Conservation (phyloP, 1,140 invertebrate genomes). For the Camponotus vicinus region DNA sequence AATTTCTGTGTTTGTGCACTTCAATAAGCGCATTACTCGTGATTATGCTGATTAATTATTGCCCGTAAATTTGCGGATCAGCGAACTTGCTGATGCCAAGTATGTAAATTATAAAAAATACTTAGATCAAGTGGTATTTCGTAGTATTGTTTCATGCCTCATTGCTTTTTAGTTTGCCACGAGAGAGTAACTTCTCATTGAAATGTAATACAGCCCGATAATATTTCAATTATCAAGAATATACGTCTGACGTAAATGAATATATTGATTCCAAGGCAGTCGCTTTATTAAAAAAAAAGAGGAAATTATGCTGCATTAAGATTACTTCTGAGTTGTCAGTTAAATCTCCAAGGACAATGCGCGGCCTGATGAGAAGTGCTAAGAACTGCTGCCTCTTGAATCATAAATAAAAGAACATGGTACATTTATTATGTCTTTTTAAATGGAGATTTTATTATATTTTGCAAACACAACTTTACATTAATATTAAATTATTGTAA, state of each 20-base stretch:
- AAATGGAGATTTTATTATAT: conserved; percentile 39
- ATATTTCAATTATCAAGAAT: conserved; percentile 50
- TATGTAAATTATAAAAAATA: conserved; percentile 39
- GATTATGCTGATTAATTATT: conserved; percentile 33
- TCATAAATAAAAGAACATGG: conserved; percentile 38
- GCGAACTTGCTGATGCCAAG: conserved; percentile 7
- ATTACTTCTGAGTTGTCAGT: conserved; percentile 40
- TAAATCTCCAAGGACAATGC: conserved; percentile 31
- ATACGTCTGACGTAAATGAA: conserved; percentile 30
- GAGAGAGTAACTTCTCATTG: neutral
- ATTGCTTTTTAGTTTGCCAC: conserved; percentile 33
- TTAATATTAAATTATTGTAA: conserved; percentile 22
- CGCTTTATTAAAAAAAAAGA: conserved; percentile 18
- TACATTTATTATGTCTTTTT: conserved; percentile 35
- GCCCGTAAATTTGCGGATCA: neutral
- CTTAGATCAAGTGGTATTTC: neutral
- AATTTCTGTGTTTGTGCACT: conserved; percentile 12
- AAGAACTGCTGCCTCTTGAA: conserved; percentile 39
- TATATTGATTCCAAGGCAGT: conserved; percentile 20
- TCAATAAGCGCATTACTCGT: neutral
- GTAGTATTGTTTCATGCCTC: neutral
- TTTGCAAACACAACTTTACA: conserved; percentile 6
- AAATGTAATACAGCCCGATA: conserved; percentile 3
- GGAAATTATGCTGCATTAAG: conserved; percentile 42
- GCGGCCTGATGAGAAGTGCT: conserved; percentile 29